A percentile compares a stretch with the other conserved stretches of the same genome.
phyloP scores from a whole-genome alignment of 2,797 vertebrate genomes.

The Anguilla marmorata region DNA sequence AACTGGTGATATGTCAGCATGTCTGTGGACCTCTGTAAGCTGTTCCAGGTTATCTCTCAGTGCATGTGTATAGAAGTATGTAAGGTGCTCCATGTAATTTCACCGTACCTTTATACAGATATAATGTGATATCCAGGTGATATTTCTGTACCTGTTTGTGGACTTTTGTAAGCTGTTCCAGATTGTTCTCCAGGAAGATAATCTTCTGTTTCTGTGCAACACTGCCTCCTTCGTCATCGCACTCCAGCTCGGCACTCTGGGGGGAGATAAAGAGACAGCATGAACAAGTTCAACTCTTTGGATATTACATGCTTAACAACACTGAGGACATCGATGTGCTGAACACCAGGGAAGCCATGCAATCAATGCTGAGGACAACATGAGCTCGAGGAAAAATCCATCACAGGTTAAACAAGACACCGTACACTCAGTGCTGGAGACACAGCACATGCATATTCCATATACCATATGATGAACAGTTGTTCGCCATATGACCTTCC shows the following conservation, averaged over 20 bases:
- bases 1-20: neutral
- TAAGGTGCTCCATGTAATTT: constrained; percentile 86
- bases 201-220: constrained; percentile 95
- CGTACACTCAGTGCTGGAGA: neutral
- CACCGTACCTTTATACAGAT: neutral
- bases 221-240: constrained; percentile 90
- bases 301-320: neutral
- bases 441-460: neutral
- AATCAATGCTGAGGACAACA: neutral
- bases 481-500: neutral
- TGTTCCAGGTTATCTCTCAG: neutral
- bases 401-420: neutral
- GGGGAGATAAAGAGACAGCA: neutral
- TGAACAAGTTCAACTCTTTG: neutral
- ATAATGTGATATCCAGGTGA: neutral
- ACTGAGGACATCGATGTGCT: neutral
- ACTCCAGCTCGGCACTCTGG: constrained; percentile 86
- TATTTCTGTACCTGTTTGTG: constrained; percentile 69
- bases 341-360: neutral
- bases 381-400: neutral
- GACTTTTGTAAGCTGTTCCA: constrained; percentile 96
- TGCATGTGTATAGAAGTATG: constrained; percentile 82
- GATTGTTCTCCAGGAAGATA: constrained; percentile 93
- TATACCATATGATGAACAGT: neutral
- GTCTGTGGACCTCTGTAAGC: neutral